Conservation (phyloP, 2,113 vertebrate genomes). For the Oncorhynchus mykiss region DNA sequence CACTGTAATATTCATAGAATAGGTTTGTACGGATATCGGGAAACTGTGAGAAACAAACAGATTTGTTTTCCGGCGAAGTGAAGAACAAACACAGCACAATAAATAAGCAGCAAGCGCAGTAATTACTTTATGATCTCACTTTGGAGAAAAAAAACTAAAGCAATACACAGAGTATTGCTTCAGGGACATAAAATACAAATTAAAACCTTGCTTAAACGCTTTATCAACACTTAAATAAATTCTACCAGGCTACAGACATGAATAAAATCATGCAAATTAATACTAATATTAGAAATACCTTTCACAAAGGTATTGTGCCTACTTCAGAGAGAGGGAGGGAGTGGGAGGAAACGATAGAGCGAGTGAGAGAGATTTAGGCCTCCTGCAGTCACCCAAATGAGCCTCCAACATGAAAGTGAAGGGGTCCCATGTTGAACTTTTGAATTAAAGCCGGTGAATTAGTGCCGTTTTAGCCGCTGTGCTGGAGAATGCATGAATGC, state of each 20-base stretch:
- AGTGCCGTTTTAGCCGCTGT: too few species aligned
- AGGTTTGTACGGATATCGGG: too few species aligned
- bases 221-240: not conserved
- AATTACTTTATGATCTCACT: too few species aligned
- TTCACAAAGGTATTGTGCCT: not conserved
- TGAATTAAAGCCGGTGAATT: too few species aligned
- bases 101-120: too few species aligned
- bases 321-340: not conserved
- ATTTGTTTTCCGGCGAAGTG: too few species aligned
- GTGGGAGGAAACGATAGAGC: not conserved
- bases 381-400: constrained; percentile 9
- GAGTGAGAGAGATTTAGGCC: not conserved
- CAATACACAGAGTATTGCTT: not conserved
- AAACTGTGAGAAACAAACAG: too few species aligned
- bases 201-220: constrained; percentile 10
- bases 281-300: constrained; percentile 12
- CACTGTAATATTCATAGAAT: too few species aligned
- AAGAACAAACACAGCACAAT: too few species aligned
- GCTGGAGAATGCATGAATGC: too few species aligned
- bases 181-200: not conserved
- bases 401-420: not conserved
- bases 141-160: too few species aligned
- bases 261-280: constrained; percentile 5
- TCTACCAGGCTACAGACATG: constrained; percentile 6
- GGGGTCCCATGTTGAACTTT: not conserved